Base-by-base conservation (phyloP, 2,113 vertebrate genomes). In the Alligator mississippiensis region DNA sequence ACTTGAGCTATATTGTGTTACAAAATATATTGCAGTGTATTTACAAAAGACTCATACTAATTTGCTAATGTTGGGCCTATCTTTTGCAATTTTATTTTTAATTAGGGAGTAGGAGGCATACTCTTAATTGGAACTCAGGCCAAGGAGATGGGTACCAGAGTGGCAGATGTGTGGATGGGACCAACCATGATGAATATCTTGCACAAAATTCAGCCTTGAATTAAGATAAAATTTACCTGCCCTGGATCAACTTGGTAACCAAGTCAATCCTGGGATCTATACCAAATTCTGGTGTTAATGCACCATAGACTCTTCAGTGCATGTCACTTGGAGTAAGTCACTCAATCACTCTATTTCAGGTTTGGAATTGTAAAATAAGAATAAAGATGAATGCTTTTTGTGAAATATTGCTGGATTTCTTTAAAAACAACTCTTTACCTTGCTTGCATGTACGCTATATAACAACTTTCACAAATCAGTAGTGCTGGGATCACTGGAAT, bases 1-100 rank as follows among this genome's bases (percentile, higher is more conserved):
- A 94, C 93, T 87, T 2, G 34, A 72, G 93, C 89, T 97, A 87
- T 93, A 86, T 92, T 93, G 19, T 93, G 79, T 95, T 95, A 80
- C 95, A 95, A 70, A 92, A 92, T 93, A 90, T 60, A 87, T 25
- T 89, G 17, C 63, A 89, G 12, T 22, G 9, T 93, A 96, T 92
- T 93, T 93, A 83, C 28, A 62, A 80, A 92, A 84, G 17, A 81
- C 61, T 9, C 5, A 82, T 92, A 90, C 70, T 94, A 80, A 94
- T 95, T 90, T 95, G 22, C 91, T 87, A 79, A 74, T 93, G 62
- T 64, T 58, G 85, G 83, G 12, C 5, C 17, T 61, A 79, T 9
- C 11, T 8, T 77, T 24, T 63, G 27, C 34, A 90, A 77, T 11
- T n/a, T 62, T 38, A 34, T 63, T 83, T 82, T 61, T 1, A 75